Evolutionary conservation across 2,113 vertebrate genomes (phyloP), one percentile per base, ranked within the genome.

Genomic region (Tetraodon nigroviridis): DNA sequence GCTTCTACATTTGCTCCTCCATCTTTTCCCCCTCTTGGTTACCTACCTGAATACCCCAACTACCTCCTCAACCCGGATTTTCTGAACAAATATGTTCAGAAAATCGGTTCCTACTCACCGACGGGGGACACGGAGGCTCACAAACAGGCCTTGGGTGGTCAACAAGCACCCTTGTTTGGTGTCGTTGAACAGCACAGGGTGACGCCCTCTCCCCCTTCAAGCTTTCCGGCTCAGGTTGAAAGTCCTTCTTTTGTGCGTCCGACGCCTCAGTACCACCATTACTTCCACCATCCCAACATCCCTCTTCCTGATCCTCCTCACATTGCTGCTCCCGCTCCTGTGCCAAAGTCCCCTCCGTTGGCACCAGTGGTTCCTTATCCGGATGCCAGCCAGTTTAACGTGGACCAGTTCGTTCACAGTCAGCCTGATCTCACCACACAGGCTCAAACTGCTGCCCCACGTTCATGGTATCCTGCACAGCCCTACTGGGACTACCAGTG

Each of bases 261-360:
- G 2, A 32, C 64, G 42, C 49, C 68, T 59, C 75, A 74, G 1
- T 82, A 76, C 58, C 86, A 86, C 72, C 83, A 84, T 59, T 82
- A 79, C 71, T 84, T 86, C 71, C 81, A 86, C 65, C 83, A 75
- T 41, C 84, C 86, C 19, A 82, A 88, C 64, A 79, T 81, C 2
- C 84, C 83, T 51, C 66, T 61, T 32, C 56, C 52, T 40, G 55
- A 8, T 1, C 21, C 45, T 17, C 18, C 60, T 52, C 59, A 59
- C 42, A 22, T 55, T 62, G 51, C 70, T 44, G 22, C 57, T 58
- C 54, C 70, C 10, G 56, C 27, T 27, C 68, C 55, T 4, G 45
- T 64, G 8, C 8, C 0, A n/a, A 17, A 59, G 14, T 54, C n/a
- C 58, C 13, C 5, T 17, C 2, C 6, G 2, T 40, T 55, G 3